These are phyloP conservation scores for Engraulis encrasicolus DNA, from an alignment of 2,113 vertebrate genomes.

Conservation along the genomic window DNA sequence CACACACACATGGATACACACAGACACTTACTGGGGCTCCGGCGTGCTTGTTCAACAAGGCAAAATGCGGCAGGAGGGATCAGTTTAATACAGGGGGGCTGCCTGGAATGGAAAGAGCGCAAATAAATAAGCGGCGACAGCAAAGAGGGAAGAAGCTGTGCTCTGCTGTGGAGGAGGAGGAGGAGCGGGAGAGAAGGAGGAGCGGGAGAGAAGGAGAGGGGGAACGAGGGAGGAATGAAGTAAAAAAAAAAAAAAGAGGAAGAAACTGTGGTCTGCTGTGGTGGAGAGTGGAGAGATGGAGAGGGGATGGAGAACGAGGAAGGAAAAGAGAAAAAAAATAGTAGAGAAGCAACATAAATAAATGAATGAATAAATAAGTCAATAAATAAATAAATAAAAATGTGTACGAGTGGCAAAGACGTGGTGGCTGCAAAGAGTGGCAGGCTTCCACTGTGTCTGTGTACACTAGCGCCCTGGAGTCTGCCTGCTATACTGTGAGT, in stretches of 20 bases:
- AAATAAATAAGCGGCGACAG: conserved; percentile 67
- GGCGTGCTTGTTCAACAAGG: conserved; percentile 73
- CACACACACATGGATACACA: too few relatives aligned
- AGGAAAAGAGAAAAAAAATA: too few relatives aligned
- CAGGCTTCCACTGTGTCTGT: neutral
- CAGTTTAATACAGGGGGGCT: conserved; percentile 66
- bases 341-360: too few relatives aligned
- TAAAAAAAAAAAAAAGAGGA: neutral
- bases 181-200: too few relatives aligned
- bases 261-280: neutral
- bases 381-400: too few relatives aligned
- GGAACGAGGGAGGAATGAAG: conserved; percentile 45
- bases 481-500: neutral
- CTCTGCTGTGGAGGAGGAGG: too few relatives aligned
- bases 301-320: too few relatives aligned
- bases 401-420: too few relatives aligned
- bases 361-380: too few relatives aligned
- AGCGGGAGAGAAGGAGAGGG: too few relatives aligned
- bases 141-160: conserved; percentile 5
- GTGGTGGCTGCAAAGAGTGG: too few relatives aligned
- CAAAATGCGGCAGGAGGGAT: conserved; percentile 69
- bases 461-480: neutral
- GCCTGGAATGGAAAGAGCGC: conserved; percentile 66
- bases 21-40: conserved; percentile 67
- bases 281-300: neutral